These are phyloP conservation scores for Cairina moschata DNA, from an alignment of 2,113 vertebrate genomes.

Conservation along the genomic window DNA sequence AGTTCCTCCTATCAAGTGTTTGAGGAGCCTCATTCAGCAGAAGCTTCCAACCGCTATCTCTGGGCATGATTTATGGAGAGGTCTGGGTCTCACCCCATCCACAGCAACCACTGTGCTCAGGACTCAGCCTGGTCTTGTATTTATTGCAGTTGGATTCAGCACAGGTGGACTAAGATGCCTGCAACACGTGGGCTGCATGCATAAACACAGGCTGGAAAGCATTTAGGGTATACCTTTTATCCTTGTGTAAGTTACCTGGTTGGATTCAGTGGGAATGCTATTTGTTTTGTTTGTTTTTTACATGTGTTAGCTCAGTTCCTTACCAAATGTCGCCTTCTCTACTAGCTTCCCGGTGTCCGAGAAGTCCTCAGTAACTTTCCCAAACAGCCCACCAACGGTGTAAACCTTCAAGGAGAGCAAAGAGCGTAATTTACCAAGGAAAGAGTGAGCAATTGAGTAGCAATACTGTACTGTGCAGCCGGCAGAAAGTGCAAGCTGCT, in stretches of 20 bases:
- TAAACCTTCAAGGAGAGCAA: slow-evolving; percentile 81
- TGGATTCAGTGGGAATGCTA: neutral
- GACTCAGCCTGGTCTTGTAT: neutral
- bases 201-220: neutral
- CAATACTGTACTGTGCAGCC: neutral
- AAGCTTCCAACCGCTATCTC: neutral
- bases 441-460: neutral
- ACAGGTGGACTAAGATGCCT: fast-evolving
- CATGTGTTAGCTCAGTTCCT: neutral
- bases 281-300: neutral
- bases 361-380: slow-evolving; percentile 90
- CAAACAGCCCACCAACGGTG: slow-evolving; percentile 87
- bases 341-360: slow-evolving; percentile 82
- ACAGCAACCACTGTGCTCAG: neutral
- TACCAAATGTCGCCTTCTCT: slow-evolving; percentile 92
- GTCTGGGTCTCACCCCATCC: neutral
- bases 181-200: fast-evolving
- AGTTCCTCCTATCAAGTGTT: neutral
- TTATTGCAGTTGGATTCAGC: neutral
- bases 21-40: neutral
- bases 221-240: neutral
- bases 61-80: neutral
- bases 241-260: neutral
- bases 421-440: neutral
- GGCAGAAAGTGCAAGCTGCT: neutral